Conservation (phyloP, 2,888 invertebrate genomes). For the Archaeoteleia sp. region DNA sequence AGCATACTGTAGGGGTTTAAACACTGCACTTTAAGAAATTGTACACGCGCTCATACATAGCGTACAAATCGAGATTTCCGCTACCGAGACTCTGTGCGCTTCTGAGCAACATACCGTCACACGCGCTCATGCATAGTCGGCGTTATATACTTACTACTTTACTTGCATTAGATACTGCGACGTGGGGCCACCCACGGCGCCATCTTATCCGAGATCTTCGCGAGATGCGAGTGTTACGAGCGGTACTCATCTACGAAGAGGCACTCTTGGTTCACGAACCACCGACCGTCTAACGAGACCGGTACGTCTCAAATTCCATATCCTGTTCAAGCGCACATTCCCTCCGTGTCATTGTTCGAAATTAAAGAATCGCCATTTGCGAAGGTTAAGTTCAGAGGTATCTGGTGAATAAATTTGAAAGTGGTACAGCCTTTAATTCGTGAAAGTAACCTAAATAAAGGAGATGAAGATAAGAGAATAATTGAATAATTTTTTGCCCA, state of each 20-base stretch:
- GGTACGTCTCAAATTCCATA: slow-evolving; percentile 69
- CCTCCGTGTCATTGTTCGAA: slow-evolving; percentile 39
- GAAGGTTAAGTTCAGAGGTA: slow-evolving; percentile 29
- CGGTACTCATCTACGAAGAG: slow-evolving; percentile 53
- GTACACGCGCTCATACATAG: slow-evolving; percentile 7
- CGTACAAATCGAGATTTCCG: slow-evolving; percentile 16
- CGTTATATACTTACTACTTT: slow-evolving; percentile 62
- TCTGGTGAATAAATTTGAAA: slow-evolving; percentile 9
- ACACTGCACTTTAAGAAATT: slow-evolving; percentile 18
- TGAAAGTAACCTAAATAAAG: slow-evolving; percentile 11
- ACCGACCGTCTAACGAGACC: slow-evolving; percentile 50
- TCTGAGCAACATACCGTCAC: neutral
- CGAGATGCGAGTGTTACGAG: slow-evolving; percentile 55
- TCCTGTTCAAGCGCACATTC: slow-evolving; percentile 66
- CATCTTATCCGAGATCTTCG: slow-evolving; percentile 72
- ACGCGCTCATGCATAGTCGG: slow-evolving; percentile 29
- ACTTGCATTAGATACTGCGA: slow-evolving; percentile 51
- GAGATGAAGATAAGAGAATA: neutral
- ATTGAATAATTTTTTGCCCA: slow-evolving; percentile 7
- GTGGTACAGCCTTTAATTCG: slow-evolving; percentile 13
- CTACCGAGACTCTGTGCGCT: neutral
- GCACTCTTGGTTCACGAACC: slow-evolving; percentile 27
- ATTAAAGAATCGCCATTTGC: slow-evolving; percentile 41
- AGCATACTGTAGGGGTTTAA: neutral
- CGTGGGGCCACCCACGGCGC: slow-evolving; percentile 72